Evolutionary conservation across 2,113 vertebrate species (phyloP).

Genomic region (Cichladusa arquata): DNA sequence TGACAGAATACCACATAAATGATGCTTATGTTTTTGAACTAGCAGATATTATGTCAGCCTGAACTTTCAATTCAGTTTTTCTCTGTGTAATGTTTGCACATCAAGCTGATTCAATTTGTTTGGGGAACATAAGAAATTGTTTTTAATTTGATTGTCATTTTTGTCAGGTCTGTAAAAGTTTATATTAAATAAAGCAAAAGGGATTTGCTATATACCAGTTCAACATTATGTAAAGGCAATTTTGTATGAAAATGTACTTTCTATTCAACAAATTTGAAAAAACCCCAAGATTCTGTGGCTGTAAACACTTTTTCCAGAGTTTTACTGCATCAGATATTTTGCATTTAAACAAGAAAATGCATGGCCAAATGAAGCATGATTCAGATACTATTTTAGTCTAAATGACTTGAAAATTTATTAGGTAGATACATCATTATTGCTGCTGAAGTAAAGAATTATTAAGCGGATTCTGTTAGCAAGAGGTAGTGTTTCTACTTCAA

Average conservation of each 20-base stretch:
- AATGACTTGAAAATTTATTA: not conserved
- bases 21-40: not conserved
- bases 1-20: not conserved
- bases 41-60: not conserved
- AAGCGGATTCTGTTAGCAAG: not conserved
- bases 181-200: slow-evolving; percentile 23
- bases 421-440: not conserved
- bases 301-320: not conserved
- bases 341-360: not conserved
- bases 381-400: not conserved
- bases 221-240: not conserved
- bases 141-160: slow-evolving; percentile 41
- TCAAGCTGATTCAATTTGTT: not conserved
- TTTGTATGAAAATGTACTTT: slow-evolving; percentile 9
- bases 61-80: not conserved
- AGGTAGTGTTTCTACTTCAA: not conserved
- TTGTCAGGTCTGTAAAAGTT: slow-evolving; percentile 5
- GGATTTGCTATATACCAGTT: not conserved
- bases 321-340: not conserved
- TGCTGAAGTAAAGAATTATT: not conserved
- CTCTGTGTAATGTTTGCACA: not conserved
- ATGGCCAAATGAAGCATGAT: not conserved
- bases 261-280: not conserved
- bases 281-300: not conserved
- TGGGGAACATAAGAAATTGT: not conserved